These are phyloP conservation scores for Amphipyra berbera DNA, from an alignment of 2,888 invertebrate genomes.

Conservation along the genomic window DNA sequence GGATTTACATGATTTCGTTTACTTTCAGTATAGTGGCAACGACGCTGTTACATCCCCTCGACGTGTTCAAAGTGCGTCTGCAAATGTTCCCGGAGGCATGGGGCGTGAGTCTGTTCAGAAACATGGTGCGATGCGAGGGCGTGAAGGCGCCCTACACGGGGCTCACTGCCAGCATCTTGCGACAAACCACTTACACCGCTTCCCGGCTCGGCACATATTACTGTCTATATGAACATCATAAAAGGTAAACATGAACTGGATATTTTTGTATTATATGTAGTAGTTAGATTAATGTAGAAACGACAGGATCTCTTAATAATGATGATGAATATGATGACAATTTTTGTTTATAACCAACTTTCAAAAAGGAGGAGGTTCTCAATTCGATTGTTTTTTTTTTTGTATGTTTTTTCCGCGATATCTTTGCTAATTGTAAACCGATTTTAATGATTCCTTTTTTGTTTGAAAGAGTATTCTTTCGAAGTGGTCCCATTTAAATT, in stretches of 20 bases:
- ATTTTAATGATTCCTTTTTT: too few relatives aligned
- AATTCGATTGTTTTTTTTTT: too few relatives aligned
- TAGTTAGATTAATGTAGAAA: too few relatives aligned
- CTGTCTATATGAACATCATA: conserved; percentile 93
- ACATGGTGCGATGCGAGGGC: conserved; percentile 95
- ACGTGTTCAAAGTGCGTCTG: conserved; percentile 98
- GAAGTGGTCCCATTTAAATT: too few relatives aligned
- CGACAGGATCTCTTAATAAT: too few relatives aligned
- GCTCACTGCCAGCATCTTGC: conserved; percentile 95
- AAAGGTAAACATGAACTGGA: conserved; percentile 74
- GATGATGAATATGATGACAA: too few relatives aligned
- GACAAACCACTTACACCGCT: conserved; percentile 99
- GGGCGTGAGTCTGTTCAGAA: conserved; percentile 91
- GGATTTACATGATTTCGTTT: too few relatives aligned
- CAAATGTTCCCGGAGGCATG: conserved; percentile 95
- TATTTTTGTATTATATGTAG: not conserved
- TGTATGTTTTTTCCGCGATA: too few relatives aligned
- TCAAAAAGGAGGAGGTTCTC: too few relatives aligned
- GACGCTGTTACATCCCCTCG: conserved; percentile 97
- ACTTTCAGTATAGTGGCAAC: conserved; percentile 96
- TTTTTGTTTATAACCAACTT: too few relatives aligned
- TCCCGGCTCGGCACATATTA: conserved; percentile 97
- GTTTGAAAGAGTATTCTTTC: too few relatives aligned
- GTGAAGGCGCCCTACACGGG: conserved; percentile 95
- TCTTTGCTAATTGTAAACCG: too few relatives aligned